phyloP scores from a whole-genome alignment of 2,113 vertebrate species.

The Bufo bufo region DNA sequence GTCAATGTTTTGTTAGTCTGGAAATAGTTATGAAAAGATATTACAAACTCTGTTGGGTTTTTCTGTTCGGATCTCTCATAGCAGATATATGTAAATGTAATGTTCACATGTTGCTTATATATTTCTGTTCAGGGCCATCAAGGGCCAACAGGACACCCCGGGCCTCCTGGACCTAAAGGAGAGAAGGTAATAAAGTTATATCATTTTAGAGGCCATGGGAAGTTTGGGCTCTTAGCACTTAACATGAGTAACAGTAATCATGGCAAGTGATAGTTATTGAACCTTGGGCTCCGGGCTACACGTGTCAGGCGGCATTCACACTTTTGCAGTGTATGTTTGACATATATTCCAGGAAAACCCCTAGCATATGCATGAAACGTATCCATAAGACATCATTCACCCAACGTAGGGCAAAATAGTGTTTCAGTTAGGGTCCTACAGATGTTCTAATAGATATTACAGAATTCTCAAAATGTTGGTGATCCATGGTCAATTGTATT shows the following conservation, averaged over 20 bases:
- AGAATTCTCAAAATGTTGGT: background rate
- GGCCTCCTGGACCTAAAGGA: constrained; percentile 89
- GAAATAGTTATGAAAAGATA: background rate
- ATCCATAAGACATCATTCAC: too few species aligned
- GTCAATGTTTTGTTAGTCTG: background rate
- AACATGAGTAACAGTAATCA: background rate
- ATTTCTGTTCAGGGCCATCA: constrained; percentile 80
- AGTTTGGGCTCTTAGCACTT: background rate
- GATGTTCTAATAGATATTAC: background rate
- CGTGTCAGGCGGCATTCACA: background rate
- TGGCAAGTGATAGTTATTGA: background rate
- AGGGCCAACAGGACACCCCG: constrained; percentile 82
- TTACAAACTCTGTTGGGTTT: background rate
- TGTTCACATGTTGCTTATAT: background rate
- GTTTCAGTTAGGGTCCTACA: too few species aligned
- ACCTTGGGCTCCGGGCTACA: background rate
- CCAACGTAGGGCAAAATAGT: too few species aligned
- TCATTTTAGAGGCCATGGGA: background rate
- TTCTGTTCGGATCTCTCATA: background rate
- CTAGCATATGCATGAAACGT: too few species aligned
- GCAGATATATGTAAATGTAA: background rate
- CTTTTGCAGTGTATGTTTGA: too few species aligned
- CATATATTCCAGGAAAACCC: too few species aligned
- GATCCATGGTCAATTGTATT: background rate
- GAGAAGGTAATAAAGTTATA: constrained; percentile 83